A percentile compares a stretch with the other conserved stretches of the same genome.
Conservation (phyloP, 2,888 invertebrate species). For the Brachylomia viminalis region DNA sequence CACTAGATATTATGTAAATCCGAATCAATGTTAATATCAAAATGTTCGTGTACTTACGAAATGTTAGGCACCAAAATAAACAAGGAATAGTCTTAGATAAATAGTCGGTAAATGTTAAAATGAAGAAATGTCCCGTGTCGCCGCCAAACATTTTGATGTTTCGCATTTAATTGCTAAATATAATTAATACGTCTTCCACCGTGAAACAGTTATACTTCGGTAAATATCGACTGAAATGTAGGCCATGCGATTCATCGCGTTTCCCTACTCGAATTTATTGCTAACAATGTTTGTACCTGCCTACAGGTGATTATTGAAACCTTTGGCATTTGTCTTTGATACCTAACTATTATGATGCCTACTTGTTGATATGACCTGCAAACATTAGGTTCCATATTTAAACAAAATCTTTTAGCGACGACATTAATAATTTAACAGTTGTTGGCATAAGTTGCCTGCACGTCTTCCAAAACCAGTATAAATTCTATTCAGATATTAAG, state of each 20-base stretch:
- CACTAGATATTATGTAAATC: slow-evolving; percentile 44
- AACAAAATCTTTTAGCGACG: not conserved
- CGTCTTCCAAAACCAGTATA: not conserved
- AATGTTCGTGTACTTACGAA: slow-evolving; percentile 67
- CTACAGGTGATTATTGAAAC: slow-evolving; percentile 18
- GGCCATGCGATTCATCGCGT: slow-evolving; percentile 61
- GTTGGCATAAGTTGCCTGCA: not conserved
- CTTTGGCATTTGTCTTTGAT: not conserved
- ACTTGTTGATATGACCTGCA: not conserved
- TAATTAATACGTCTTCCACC: slow-evolving; percentile 84
- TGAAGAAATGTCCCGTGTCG: slow-evolving; percentile 84
- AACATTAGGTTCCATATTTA: not conserved
- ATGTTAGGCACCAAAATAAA: slow-evolving; percentile 78
- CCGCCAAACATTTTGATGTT: slow-evolving; percentile 85
- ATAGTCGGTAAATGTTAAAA: slow-evolving; percentile 80
- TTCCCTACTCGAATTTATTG: slow-evolving; percentile 50
- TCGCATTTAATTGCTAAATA: slow-evolving; percentile 87
- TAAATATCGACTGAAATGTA: slow-evolving; percentile 75
- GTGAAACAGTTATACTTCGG: slow-evolving; percentile 77
- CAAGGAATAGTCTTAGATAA: slow-evolving; percentile 80
- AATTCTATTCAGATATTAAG: not conserved
- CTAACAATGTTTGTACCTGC: slow-evolving; percentile 8
- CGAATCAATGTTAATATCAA: slow-evolving; percentile 63
- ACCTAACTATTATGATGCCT: not conserved
- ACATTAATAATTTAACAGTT: not conserved